Percentiles rank a stretch among this genome's conserved stretches.
These are phyloP conservation scores for Onthophagus taurus DNA, from an alignment of 1,140 invertebrate species.

Conservation along the genomic window DNA sequence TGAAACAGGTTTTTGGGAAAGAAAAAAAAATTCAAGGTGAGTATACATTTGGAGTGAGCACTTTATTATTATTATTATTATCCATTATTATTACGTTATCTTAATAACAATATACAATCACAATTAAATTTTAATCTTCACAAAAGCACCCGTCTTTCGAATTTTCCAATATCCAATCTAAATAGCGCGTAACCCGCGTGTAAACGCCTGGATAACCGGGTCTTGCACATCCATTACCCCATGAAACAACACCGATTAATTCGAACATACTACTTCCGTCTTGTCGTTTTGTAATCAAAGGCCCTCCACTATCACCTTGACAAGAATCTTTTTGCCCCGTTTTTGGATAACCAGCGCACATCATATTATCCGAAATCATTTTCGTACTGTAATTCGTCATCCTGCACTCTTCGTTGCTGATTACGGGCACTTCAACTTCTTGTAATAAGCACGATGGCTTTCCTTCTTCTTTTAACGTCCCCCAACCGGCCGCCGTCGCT, in stretches of 20 bases:
- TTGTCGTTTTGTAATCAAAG: constrained; percentile 59
- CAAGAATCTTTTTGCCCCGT: constrained; percentile 73
- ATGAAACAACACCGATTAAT: constrained; percentile 39
- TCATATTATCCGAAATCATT: constrained; percentile 79
- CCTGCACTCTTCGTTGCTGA: constrained; percentile 65
- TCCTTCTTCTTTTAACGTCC: constrained; percentile 68
- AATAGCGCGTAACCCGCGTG: constrained; percentile 63
- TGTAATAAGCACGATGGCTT: constrained; percentile 70
- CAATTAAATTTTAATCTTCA: constrained; percentile 11
- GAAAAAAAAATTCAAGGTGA: too few relatives aligned
- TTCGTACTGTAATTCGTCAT: constrained; percentile 66
- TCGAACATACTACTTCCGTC: constrained; percentile 59
- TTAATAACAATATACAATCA: neutral
- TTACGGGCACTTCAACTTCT: constrained; percentile 72
- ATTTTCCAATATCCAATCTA: constrained; percentile 67
- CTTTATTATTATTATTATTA: too few relatives aligned
- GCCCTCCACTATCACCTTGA: constrained; percentile 89
- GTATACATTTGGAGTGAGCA: too few relatives aligned
- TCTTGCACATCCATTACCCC: constrained; percentile 55
- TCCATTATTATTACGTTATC: neutral
- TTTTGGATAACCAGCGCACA: constrained; percentile 72
- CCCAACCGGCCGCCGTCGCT: constrained; percentile 75
- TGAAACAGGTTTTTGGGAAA: too few relatives aligned
- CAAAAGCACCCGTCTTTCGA: constrained; percentile 65
- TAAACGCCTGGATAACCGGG: constrained; percentile 71